A percentile compares a stretch with the other conserved stretches of the same genome.
These are phyloP conservation scores for Leptocoma aspasia DNA, from an alignment of 2,113 vertebrate species.

Conservation along the genomic window DNA sequence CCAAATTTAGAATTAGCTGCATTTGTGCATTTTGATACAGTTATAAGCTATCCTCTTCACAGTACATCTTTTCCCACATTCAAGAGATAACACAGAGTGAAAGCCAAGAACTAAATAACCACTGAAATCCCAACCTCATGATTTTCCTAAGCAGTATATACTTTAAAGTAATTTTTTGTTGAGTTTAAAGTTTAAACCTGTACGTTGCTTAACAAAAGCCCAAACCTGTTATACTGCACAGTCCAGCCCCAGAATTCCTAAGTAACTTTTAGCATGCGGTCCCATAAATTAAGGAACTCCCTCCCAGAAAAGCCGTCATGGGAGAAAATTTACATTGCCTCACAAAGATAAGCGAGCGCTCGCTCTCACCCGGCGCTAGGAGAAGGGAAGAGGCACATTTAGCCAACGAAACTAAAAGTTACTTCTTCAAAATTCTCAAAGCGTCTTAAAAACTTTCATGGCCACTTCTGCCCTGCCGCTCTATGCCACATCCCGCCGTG, in stretches of 20 bases:
- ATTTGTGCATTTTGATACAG: background rate
- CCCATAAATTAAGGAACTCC: background rate
- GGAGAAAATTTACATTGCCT: background rate
- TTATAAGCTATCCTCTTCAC: background rate
- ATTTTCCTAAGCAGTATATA: background rate
- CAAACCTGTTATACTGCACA: background rate
- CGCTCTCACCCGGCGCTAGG: background rate
- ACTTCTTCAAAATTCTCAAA: background rate
- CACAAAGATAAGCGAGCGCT: background rate
- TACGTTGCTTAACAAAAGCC: background rate
- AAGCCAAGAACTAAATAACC: background rate
- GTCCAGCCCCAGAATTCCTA: background rate
- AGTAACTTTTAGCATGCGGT: fast-evolving
- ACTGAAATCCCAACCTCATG: fast-evolving
- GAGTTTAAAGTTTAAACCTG: background rate
- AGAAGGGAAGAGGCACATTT: background rate
- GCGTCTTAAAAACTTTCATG: fast-evolving
- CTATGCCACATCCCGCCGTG: background rate
- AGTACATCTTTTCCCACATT: background rate
- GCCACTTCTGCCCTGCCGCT: background rate
- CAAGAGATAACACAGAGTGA: background rate
- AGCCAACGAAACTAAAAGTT: background rate
- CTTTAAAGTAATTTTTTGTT: background rate
- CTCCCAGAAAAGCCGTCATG: fast-evolving
- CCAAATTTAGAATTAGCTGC: background rate